Percentiles rank a stretch among this genome's conserved stretches.
phyloP scores from a whole-genome alignment of 2,113 vertebrate genomes.

The Tyrannus savana region DNA sequence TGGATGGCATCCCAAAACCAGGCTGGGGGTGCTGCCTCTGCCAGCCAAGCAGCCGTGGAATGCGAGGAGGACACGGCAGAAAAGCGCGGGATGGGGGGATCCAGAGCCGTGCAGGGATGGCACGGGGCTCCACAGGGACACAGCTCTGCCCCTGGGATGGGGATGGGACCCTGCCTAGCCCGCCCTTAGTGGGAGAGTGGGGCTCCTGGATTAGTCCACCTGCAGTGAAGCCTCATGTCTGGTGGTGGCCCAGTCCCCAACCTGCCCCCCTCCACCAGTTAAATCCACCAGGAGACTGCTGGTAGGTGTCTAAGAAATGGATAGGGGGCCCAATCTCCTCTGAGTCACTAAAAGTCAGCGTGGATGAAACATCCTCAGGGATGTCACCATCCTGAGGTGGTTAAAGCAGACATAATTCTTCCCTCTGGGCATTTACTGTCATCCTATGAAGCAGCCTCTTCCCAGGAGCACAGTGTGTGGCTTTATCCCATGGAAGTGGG shows the following conservation, averaged over 20 bases:
- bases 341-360: neutral
- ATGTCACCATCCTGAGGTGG: neutral
- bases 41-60: constrained; percentile 33
- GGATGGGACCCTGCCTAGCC: neutral
- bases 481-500: neutral
- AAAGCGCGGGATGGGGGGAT: neutral
- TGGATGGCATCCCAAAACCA: neutral
- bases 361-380: neutral
- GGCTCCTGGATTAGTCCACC: neutral
- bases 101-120: neutral
- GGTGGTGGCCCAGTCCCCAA: neutral
- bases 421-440: neutral
- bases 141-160: too few species aligned
- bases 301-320: neutral
- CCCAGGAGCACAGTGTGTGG: fast-evolving
- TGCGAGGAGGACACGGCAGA: neutral
- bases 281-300: neutral
- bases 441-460: neutral
- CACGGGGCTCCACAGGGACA: neutral
- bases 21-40: neutral
- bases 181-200: too few species aligned
- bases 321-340: neutral
- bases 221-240: neutral
- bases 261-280: neutral
- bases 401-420: neutral